Base-by-base conservation (phyloP, 2,888 invertebrate genomes). In the Thymelicus lineola region DNA sequence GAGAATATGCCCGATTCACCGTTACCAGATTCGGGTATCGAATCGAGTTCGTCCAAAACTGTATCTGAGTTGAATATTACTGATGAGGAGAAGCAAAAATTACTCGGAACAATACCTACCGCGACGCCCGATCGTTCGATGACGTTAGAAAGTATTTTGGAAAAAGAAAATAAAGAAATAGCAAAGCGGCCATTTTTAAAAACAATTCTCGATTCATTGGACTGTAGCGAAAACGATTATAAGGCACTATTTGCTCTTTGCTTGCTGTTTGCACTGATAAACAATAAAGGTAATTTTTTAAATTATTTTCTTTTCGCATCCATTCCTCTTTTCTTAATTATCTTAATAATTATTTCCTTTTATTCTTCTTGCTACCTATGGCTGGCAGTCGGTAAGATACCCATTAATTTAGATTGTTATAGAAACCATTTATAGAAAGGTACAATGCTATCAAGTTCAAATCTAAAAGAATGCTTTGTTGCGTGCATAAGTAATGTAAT, bases 221-320 rank as follows among this genome's bases (percentile, higher is more conserved):
- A 98, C 82, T 98, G 98, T 84, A 95, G 94, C 12, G 98, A 98
- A 83, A 99, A 99, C 88, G 99, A 99, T 93, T 99, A 99, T 85
- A 96, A 97, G 59, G 97, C 99, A 7, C 93, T 99, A 72, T 98
- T 99, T 86, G 97, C 97, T 5, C 94, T 99, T 15, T 98, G 98
- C 88, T 94, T 99, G 72, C 95, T 99, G 53, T 98, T 98, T 87
- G 98, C 99, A 14, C 95, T 99, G 89, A 97, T 97, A 72, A 97
- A 97, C 85, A 99, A 99, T 92, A 95, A 96, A 96, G 99, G 99
- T 99, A 91, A 89, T 89, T 80, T 69, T 60, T 36, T n/a, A 15
- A 63, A 15, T 61, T 48, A 50, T 70, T 70, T 58, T 61, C 55
- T 45, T 60, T 55, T n/a, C 53, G 45, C 35, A 57, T 58, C 1